Evolutionary conservation across 2,113 vertebrate genomes (phyloP), one percentile per base, ranked within the genome.

Genomic region (Mus spicilegus): DNA sequence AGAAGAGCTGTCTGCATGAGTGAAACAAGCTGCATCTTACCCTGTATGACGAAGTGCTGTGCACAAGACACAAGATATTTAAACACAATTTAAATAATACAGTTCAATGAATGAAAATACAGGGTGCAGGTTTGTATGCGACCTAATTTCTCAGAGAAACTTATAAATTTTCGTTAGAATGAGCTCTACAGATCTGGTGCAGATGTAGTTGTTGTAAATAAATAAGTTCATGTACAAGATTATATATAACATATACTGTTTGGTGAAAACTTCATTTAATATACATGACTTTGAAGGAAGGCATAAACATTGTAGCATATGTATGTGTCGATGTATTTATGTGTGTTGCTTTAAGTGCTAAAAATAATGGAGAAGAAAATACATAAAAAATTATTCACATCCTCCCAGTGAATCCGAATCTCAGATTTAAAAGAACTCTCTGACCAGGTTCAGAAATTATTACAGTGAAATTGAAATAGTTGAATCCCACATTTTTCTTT

Each of bases 41-140:
- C 95, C 67, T 91, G 86, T 91, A 72, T 80, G 95, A 82, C 6
- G 63, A 84, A 91, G 61, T 96, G 26, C 94, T 87, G 17, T 95
- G 73, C 46, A 91, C 16, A 93, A 30, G 76, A 89, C 76, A 96
- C 26, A 95, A 93, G 4, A 70, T 56, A 86, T 49, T 95, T 91
- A 69, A 91, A 70, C 58, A 39, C 63, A 58, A 39, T 58, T 28
- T 76, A 73, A 49, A 13, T 87, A 81, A 33, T 85, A 84, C 10
- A 94, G 33, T 81, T 58, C 84, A 12, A 49, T 22, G 7, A 33
- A 84, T 54, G 63, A 96, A 95, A 92, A 90, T 93, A 73, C 11
- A 0, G 14, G 30, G 30, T 92, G 4, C n/a, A 78, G 20, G 76
- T 89, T 94, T 90, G 30, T 84, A 78, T 88, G 77, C 19, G 67